Percentiles rank a stretch among this genome's conserved stretches.
Conservation (phyloP, 2,113 vertebrate genomes). For the Tamias sibiricus region DNA sequence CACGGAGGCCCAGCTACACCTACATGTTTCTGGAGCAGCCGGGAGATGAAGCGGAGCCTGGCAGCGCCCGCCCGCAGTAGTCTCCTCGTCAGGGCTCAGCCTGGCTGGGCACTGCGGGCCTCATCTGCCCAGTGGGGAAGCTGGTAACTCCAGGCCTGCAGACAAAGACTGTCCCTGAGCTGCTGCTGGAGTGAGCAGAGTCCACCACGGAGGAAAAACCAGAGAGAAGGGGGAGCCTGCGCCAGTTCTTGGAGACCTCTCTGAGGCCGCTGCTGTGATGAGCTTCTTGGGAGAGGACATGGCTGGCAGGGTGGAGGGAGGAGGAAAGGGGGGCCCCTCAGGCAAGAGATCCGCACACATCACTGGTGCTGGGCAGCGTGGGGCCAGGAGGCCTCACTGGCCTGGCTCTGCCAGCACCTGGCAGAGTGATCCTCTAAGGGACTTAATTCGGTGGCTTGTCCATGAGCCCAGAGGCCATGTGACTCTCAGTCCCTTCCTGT, state of each 20-base stretch:
- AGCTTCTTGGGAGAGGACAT: background rate
- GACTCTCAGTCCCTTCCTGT: background rate
- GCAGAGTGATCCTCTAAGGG: background rate
- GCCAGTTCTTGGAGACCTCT: constrained; percentile 24
- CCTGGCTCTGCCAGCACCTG: too few species aligned
- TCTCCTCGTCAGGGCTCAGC: background rate
- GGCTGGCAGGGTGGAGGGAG: background rate
- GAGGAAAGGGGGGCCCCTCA: background rate
- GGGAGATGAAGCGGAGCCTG: background rate
- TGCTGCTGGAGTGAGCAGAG: fast-evolving
- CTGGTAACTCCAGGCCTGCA: background rate
- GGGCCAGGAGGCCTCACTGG: fast-evolving
- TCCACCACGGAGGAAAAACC: too few species aligned
- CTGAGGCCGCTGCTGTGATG: background rate
- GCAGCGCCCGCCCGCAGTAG: background rate
- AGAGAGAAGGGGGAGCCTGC: background rate
- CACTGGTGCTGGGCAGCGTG: background rate
- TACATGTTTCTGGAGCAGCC: background rate
- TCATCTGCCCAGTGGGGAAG: background rate
- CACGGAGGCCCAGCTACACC: too few species aligned
- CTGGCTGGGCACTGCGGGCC: too few species aligned
- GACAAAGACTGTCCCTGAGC: background rate
- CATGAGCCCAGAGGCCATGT: background rate
- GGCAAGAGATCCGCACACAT: too few species aligned
- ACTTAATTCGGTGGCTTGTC: too few species aligned